These are phyloP conservation scores for Andrena bucephala DNA, from an alignment of 2,888 invertebrate genomes.

Conservation along the genomic window DNA sequence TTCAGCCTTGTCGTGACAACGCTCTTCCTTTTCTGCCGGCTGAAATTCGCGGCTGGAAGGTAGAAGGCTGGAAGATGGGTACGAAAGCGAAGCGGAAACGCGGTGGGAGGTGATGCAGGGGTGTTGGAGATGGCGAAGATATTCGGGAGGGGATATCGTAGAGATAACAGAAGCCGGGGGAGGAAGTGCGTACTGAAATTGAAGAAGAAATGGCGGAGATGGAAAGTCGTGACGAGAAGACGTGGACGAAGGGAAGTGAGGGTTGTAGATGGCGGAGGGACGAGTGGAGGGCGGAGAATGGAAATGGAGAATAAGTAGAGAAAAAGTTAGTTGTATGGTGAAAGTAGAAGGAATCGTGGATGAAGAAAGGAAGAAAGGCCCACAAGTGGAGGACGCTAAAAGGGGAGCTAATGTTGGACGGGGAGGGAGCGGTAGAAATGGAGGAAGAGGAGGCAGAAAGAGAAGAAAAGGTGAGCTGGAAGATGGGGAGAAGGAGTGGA, in stretches of 20 bases:
- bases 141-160: too few species aligned
- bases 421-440: constrained; percentile 7
- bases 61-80: too few species aligned
- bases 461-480: constrained; percentile 36
- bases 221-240: background rate
- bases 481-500: constrained; percentile 63
- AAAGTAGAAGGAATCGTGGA: background rate
- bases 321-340: background rate
- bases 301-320: background rate
- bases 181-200: background rate
- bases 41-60: background rate
- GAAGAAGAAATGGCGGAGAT: background rate
- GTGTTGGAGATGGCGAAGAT: background rate
- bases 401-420: constrained; percentile 22
- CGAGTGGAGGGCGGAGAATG: background rate
- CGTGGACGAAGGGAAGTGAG: background rate
- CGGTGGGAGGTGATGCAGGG: too few species aligned
- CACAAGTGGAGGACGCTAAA: constrained; percentile 20
- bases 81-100: too few species aligned
- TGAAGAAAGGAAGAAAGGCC: background rate
- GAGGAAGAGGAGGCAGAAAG: constrained; percentile 3
- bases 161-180: background rate
- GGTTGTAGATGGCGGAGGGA: too few species aligned
- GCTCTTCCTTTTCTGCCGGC: background rate
- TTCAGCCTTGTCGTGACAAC: background rate